Percentiles rank a stretch among this genome's conserved stretches.
These are phyloP conservation scores for Fabriciana adippe DNA, from an alignment of 2,888 invertebrate species.

Conservation along the genomic window DNA sequence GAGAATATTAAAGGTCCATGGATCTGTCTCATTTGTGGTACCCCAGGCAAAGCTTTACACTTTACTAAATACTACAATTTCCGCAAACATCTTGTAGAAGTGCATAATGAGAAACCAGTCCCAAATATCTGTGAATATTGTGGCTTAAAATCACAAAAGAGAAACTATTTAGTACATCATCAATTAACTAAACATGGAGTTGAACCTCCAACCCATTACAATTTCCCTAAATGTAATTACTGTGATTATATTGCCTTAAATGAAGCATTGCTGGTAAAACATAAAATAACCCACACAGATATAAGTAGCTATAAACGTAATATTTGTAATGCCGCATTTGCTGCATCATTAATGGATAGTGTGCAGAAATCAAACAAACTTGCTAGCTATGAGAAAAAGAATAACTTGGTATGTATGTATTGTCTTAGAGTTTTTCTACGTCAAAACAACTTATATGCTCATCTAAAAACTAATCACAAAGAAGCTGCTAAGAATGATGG, in stretches of 20 bases:
- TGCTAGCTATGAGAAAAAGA: constrained; percentile 61
- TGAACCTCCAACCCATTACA: constrained; percentile 85
- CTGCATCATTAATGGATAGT: constrained; percentile 64
- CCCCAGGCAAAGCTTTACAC: constrained; percentile 84
- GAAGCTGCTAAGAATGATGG: constrained; percentile 85
- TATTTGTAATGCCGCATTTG: constrained; percentile 81
- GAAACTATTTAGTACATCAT: constrained; percentile 89
- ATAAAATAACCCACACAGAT: constrained; percentile 85
- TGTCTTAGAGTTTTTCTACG: constrained; percentile 88
- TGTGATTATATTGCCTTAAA: constrained; percentile 90
- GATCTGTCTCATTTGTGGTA: constrained; percentile 90
- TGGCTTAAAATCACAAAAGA: constrained; percentile 88
- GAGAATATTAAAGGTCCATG: constrained; percentile 88
- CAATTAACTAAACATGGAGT: constrained; percentile 90
- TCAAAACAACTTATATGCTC: constrained; percentile 86
- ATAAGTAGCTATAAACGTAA: constrained; percentile 75
- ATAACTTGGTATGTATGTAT: constrained; percentile 85
- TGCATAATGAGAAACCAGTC: constrained; percentile 90
- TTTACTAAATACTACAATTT: constrained; percentile 91
- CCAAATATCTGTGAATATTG: constrained; percentile 91
- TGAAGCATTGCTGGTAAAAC: constrained; percentile 86
- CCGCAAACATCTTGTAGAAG: constrained; percentile 90
- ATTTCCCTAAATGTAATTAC: constrained; percentile 89
- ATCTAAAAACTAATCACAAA: constrained; percentile 86
- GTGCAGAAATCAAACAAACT: constrained; percentile 79